Conservation (phyloP, 2,888 invertebrate species). For the Ochropacha duplaris region DNA sequence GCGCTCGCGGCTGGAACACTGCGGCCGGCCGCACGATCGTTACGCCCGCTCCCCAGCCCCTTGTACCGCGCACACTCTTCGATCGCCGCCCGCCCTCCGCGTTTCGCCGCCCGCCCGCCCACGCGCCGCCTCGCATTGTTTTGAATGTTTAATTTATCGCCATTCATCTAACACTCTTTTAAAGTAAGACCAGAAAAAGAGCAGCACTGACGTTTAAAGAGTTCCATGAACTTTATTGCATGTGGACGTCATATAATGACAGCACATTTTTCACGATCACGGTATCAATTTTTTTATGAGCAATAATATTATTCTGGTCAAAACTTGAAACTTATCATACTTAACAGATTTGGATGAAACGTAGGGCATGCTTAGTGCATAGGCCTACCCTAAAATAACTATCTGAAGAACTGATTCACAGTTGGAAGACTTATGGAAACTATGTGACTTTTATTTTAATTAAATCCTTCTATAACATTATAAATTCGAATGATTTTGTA, state of each 20-base stretch:
- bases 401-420: too few relatives aligned
- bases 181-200: constrained; percentile 55
- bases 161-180: constrained; percentile 70
- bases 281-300: too few relatives aligned
- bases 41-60: constrained; percentile 62
- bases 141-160: constrained; percentile 80
- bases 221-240: constrained; percentile 45
- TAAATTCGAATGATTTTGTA: too few relatives aligned
- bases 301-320: too few relatives aligned
- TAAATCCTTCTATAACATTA: too few relatives aligned
- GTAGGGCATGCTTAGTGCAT: too few relatives aligned
- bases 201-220: constrained; percentile 42
- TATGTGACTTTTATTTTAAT: too few relatives aligned
- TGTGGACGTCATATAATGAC: neutral
- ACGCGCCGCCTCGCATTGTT: constrained; percentile 72
- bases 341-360: too few relatives aligned
- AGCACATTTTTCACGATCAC: neutral
- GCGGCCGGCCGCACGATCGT: constrained; percentile 68
- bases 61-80: constrained; percentile 75
- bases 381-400: too few relatives aligned
- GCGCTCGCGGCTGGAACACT: constrained; percentile 80
- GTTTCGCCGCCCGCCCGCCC: constrained; percentile 67
- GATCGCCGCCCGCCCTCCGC: constrained; percentile 78
- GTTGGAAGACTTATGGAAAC: too few relatives aligned
- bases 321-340: too few relatives aligned